These are phyloP conservation scores for Lepus europaeus DNA, from an alignment of 2,113 vertebrate species.

Conservation along the genomic window DNA sequence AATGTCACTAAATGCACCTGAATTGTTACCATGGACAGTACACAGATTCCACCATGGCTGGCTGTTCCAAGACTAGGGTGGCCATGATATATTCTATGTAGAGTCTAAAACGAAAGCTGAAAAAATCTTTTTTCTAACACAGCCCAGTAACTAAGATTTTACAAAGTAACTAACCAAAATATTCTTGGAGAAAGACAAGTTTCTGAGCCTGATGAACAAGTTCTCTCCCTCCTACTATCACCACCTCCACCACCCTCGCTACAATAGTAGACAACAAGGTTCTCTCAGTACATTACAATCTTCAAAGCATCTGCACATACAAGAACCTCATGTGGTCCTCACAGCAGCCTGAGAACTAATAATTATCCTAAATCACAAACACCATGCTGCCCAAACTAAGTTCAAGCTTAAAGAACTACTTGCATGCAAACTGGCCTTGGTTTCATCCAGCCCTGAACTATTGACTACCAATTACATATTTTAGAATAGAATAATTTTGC, in stretches of 20 bases:
- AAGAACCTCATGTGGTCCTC: not conserved
- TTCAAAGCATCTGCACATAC: not conserved
- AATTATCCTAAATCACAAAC: constrained; percentile 18
- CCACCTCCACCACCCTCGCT: not conserved
- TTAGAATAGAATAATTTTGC: not conserved
- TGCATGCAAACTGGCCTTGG: not conserved
- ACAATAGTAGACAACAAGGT: not conserved
- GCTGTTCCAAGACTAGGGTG: not conserved
- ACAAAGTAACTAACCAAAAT: not conserved
- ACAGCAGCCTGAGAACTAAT: not conserved
- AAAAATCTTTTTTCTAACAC: not conserved
- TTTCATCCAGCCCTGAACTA: not conserved
- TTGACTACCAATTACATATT: not conserved
- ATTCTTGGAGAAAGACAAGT: not conserved
- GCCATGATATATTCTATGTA: not conserved
- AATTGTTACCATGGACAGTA: constrained; percentile 51
- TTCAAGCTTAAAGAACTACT: not conserved
- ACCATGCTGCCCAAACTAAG: not conserved
- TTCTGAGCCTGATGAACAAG: not conserved
- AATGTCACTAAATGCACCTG: constrained; percentile 29
- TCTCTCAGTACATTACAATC: not conserved
- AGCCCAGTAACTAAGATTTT: not conserved
- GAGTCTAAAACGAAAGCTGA: not conserved
- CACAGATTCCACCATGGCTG: constrained; percentile 4
- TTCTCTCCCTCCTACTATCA: not conserved